Evolutionary conservation across 2,113 vertebrate genomes (phyloP), one percentile per base, ranked within the genome.

Genomic region (Ictalurus punctatus): DNA sequence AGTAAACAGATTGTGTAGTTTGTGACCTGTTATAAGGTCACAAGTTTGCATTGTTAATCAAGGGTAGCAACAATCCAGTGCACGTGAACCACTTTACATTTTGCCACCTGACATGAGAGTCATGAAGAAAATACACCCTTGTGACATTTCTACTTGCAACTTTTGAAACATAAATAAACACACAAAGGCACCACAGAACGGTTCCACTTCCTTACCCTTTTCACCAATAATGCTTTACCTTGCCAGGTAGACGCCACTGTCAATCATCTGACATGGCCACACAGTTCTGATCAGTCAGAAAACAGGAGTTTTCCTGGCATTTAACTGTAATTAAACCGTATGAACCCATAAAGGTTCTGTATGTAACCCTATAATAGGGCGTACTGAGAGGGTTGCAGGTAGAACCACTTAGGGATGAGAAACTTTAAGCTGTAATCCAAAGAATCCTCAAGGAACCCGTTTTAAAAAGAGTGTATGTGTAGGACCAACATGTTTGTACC

Each of bases 321-420:
- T 83, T 83, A 63, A 40, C 37, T 83, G 34, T 63, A 83, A 83
- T 83, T 63, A 83, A 83, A 83, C 81, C 44, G 23, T 63, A 63
- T 37, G 21, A 83, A 83, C 58, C 81, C 21, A 27, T 83, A 83
- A 37, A 44, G 58, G 13, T 63, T 44, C 34, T 25, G 58, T 83
- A 58, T 63, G 81, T 27, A 63, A 63, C 12, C 23, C 58, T 83
- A 17, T 63, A 83, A 83, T 63, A 25, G 34, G 37, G 21, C 81
- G 40, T 83, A 44, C 81, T 63, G 59, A 83, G 54, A 82, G 78
- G 48, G 34, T 37, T 82, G 80, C 30, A 82, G 59, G 80, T 34
- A 59, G 34, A 61, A 82, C n/a, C 80, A 82, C 56, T 37, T 82
- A 61, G 30, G 17, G 30, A 30, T 25, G 21, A 34, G 30, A 82